Conservation (phyloP, 2,797 vertebrate species). For the Helicolenus hilgendorfi region DNA sequence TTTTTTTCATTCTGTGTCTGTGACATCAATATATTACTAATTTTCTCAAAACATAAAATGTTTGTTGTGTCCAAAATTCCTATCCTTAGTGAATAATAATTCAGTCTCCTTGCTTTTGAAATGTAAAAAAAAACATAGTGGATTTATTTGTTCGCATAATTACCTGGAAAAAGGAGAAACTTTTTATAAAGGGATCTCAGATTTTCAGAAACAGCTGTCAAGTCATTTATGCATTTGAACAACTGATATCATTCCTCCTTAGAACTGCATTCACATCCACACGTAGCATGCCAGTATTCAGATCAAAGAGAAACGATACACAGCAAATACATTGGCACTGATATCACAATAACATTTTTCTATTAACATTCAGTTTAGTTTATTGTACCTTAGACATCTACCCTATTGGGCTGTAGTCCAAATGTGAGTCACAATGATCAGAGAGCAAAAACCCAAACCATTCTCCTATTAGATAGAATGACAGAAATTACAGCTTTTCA, state of each 20-base stretch:
- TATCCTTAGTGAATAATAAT: constrained; percentile 55
- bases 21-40: constrained; percentile 55
- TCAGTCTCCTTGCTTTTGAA: constrained; percentile 59
- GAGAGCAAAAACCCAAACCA: neutral
- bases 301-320: constrained; percentile 25
- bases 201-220: constrained; percentile 49
- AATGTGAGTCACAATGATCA: constrained; percentile 3
- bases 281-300: neutral
- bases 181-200: constrained; percentile 11
- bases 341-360: neutral
- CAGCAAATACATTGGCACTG: neutral
- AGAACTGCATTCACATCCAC: constrained; percentile 12
- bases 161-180: neutral
- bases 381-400: neutral
- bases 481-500: neutral
- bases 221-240: constrained; percentile 19
- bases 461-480: neutral
- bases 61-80: constrained; percentile 56
- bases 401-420: neutral
- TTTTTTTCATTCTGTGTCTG: constrained; percentile 15
- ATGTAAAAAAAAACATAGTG: constrained; percentile 38
- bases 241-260: neutral
- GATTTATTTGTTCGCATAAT: constrained; percentile 64
- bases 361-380: neutral
- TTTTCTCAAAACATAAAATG: constrained; percentile 58